Conservation (phyloP, 2,113 vertebrate genomes). For the Cygnus atratus region DNA sequence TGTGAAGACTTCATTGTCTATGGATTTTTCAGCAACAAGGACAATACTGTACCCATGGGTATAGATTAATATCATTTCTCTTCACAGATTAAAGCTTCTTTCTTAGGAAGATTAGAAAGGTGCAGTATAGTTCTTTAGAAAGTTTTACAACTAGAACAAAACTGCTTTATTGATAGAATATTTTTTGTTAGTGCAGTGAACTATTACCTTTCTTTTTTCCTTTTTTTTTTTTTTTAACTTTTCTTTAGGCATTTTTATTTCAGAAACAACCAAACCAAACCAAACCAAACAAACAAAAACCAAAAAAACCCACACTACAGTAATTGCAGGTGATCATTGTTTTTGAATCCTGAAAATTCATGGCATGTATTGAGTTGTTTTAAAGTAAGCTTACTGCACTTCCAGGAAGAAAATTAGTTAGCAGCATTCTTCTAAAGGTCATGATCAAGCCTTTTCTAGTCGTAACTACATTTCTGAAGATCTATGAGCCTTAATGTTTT, state of each 20-base stretch:
- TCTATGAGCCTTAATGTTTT: not conserved
- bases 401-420: not conserved
- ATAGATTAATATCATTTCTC: not conserved
- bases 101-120: not conserved
- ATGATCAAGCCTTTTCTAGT: not conserved
- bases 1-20: not conserved
- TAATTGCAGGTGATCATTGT: not conserved
- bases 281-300: too few species aligned
- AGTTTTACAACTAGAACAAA: not conserved
- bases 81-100: not conserved
- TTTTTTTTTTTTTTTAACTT: not conserved
- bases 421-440: not conserved
- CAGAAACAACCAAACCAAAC: not conserved
- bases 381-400: not conserved
- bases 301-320: not conserved
- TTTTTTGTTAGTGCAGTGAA: not conserved
- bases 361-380: not conserved
- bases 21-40: not conserved
- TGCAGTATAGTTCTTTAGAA: not conserved
- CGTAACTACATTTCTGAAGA: not conserved
- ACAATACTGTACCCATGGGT: not conserved
- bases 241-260: constrained; percentile 16
- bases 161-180: not conserved
- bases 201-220: not conserved
- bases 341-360: constrained; percentile 25